Evolutionary conservation across 1,140 invertebrate genomes (phyloP).

Genomic region (Yoshiicerus persimilis): DNA sequence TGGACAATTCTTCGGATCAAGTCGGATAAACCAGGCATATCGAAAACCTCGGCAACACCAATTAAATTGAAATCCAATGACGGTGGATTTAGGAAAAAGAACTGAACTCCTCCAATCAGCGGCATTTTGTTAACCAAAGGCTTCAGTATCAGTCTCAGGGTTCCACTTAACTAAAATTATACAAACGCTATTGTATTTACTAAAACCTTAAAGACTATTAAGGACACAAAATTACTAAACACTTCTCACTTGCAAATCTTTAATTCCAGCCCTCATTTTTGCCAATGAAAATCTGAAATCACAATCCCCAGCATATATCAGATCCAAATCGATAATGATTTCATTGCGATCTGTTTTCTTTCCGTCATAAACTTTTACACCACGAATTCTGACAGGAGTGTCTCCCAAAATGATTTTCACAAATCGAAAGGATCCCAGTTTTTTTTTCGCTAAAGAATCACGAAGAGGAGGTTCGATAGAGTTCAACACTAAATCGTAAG

Average conservation of each 20-base stretch:
- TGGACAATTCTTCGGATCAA: slow-evolving; percentile 81
- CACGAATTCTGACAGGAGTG: slow-evolving; percentile 84
- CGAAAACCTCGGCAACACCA: slow-evolving; percentile 88
- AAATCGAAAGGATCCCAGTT: slow-evolving; percentile 86
- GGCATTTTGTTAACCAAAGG: slow-evolving; percentile 79
- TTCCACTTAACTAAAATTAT: slow-evolving; percentile 36
- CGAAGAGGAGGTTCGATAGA: slow-evolving; percentile 80
- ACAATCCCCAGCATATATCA: slow-evolving; percentile 89
- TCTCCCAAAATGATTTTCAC: slow-evolving; percentile 90
- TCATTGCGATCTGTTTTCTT: slow-evolving; percentile 84
- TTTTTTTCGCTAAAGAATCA: slow-evolving; percentile 70
- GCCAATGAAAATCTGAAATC: slow-evolving; percentile 84
- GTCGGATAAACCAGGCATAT: slow-evolving; percentile 93
- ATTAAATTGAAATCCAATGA: slow-evolving; percentile 94
- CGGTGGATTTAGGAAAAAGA: slow-evolving; percentile 92
- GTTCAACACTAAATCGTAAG: slow-evolving; percentile 75
- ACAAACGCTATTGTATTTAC: background rate
- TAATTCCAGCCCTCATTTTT: slow-evolving; percentile 81
- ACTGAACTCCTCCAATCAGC: slow-evolving; percentile 53
- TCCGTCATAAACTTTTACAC: slow-evolving; percentile 92
- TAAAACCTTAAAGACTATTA: background rate
- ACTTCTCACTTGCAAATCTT: slow-evolving; percentile 78
- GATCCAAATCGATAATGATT: slow-evolving; percentile 83
- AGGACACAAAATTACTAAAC: background rate
- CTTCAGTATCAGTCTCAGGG: slow-evolving; percentile 75